These are phyloP conservation scores for Lucilia sericata DNA, from an alignment of 1,140 invertebrate species.

Conservation along the genomic window DNA sequence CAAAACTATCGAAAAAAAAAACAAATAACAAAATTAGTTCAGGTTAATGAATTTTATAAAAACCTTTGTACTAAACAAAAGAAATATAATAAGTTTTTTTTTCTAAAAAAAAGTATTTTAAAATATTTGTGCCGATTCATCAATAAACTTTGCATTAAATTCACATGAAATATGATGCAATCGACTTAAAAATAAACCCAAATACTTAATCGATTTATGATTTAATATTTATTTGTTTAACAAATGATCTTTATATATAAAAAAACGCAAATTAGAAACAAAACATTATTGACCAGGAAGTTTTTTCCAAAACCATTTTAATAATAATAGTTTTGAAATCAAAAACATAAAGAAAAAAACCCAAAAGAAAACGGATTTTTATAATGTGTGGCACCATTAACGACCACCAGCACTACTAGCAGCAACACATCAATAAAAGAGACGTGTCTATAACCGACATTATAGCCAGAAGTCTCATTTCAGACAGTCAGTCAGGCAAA, in stretches of 20 bases:
- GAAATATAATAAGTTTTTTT: background rate
- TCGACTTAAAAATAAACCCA: background rate
- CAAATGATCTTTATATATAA: background rate
- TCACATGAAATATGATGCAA: background rate
- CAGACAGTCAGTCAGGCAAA: background rate
- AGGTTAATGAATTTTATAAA: background rate
- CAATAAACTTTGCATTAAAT: background rate
- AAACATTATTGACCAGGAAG: conserved; percentile 9
- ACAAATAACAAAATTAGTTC: background rate
- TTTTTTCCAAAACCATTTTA: background rate
- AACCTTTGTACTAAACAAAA: background rate
- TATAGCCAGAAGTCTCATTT: background rate
- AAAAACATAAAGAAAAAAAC: background rate
- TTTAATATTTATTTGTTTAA: conserved; percentile 12
- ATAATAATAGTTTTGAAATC: background rate
- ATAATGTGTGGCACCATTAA: background rate
- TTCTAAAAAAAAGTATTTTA: background rate
- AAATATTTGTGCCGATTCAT: background rate
- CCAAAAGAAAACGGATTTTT: conserved; percentile 18
- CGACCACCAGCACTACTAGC: background rate
- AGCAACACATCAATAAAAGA: background rate
- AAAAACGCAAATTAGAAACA: background rate
- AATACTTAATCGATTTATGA: background rate
- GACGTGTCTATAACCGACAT: background rate
- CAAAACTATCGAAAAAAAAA: too few relatives aligned